Conservation (phyloP, 2,888 invertebrate genomes). For the Euproctis similis region DNA sequence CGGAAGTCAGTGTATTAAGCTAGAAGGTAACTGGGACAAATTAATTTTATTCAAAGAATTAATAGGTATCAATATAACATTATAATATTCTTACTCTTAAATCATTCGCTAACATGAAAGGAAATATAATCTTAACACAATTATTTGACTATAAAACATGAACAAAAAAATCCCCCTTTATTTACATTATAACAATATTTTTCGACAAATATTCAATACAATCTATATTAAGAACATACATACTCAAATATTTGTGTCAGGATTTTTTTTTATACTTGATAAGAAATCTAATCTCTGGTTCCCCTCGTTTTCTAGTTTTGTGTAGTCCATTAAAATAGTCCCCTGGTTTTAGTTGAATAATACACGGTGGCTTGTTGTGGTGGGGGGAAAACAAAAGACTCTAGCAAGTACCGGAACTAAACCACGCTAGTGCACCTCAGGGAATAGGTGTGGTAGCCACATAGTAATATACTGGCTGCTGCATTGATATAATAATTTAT, state of each 20-base stretch:
- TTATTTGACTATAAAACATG: conserved; percentile 7
- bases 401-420: conserved; percentile 66
- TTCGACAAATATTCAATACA: conserved; percentile 26
- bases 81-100: too few relatives aligned
- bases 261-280: conserved; percentile 54
- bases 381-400: conserved; percentile 60
- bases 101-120: too few relatives aligned
- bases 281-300: conserved; percentile 67
- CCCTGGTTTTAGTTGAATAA: conserved; percentile 69
- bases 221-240: conserved; percentile 30
- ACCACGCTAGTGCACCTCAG: conserved; percentile 54
- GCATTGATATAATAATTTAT: too few relatives aligned
- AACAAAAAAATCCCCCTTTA: conserved; percentile 18
- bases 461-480: conserved; percentile 32
- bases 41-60: too few relatives aligned
- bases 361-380: conserved; percentile 49
- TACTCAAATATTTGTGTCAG: conserved; percentile 33
- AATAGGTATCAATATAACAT: too few relatives aligned
- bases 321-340: conserved; percentile 62
- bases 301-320: conserved; percentile 50
- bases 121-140: conserved; percentile 5
- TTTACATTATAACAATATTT: conserved; percentile 21
- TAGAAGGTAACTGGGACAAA: too few relatives aligned
- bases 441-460: conserved; percentile 44
- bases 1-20: too few relatives aligned